Conservation (phyloP, 2,113 vertebrate species). For the Athene noctua region DNA sequence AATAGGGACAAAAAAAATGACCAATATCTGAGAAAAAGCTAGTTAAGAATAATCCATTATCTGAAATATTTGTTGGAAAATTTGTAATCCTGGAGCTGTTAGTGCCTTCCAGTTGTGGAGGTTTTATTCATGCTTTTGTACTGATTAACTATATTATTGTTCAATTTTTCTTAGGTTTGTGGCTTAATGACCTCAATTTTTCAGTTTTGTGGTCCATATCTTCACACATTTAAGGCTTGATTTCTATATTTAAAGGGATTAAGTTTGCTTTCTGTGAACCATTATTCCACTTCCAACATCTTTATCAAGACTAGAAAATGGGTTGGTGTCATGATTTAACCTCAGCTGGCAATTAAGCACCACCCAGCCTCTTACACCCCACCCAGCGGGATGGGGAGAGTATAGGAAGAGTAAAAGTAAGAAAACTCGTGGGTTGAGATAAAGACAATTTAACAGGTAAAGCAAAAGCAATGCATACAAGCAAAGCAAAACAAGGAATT, state of each 20-base stretch:
- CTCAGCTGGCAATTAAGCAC: too few species aligned
- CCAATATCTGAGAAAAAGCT: background rate
- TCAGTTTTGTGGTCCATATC: background rate
- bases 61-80: background rate
- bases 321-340: background rate
- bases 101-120: background rate
- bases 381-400: too few species aligned
- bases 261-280: background rate
- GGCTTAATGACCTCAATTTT: background rate
- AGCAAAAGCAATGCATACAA: too few species aligned
- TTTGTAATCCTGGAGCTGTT: background rate
- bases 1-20: background rate
- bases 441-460: too few species aligned
- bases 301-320: background rate
- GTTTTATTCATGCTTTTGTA: background rate
- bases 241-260: background rate
- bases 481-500: too few species aligned
- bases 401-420: too few species aligned
- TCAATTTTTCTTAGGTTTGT: background rate
- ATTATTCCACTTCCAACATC: background rate
- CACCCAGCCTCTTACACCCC: too few species aligned
- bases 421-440: too few species aligned
- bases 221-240: background rate
- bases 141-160: background rate
- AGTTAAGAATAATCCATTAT: background rate